These are phyloP conservation scores for Mormyrus iriodes DNA, from an alignment of 2,113 vertebrate species.

Conservation along the genomic window DNA sequence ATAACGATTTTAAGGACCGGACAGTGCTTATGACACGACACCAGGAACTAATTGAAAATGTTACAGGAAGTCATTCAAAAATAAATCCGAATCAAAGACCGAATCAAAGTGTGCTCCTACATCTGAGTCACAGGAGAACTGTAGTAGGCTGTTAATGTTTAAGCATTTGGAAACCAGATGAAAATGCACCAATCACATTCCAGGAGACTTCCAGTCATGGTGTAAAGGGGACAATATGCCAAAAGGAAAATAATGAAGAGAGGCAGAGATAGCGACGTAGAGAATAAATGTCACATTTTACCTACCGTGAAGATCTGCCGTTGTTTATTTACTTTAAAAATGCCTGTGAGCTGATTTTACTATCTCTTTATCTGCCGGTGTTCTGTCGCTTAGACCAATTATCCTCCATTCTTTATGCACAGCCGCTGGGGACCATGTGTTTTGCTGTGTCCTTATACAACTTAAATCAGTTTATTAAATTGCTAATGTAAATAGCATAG, in stretches of 20 bases:
- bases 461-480: conserved; percentile 8
- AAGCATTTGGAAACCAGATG: neutral
- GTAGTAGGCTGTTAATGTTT: neutral
- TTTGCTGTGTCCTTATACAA: neutral
- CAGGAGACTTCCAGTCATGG: neutral
- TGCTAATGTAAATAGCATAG: neutral
- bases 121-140: neutral
- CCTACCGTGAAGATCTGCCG: neutral
- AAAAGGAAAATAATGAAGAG: neutral
- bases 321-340: conserved; percentile 8
- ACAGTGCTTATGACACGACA: neutral
- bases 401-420: neutral
- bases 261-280: neutral
- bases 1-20: neutral
- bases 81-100: neutral
- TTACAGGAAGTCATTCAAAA: neutral
- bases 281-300: neutral
- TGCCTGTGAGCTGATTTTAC: neutral
- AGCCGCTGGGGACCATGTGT: neutral
- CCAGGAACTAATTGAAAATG: conserved; percentile 1
- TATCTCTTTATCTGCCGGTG: neutral
- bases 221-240: neutral
- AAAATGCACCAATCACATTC: neutral
- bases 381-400: conserved; percentile 1
- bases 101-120: neutral